phyloP scores from a whole-genome alignment of 2,888 invertebrate genomes.

The Pandemis cinnamomeana region DNA sequence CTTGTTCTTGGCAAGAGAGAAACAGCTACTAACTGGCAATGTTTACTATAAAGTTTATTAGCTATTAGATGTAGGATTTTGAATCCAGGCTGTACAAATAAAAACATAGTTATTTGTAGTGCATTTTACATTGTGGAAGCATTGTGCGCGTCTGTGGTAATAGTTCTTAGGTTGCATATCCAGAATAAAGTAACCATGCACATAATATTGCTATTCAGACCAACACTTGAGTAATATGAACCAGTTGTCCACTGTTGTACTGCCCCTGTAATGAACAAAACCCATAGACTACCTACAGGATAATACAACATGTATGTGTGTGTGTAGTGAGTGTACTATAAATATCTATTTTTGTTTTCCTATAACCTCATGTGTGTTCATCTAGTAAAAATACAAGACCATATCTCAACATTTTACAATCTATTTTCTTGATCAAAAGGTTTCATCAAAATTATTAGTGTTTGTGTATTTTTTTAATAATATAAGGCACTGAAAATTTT shows the following conservation, averaged over 20 bases:
- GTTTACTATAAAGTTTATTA: constrained; percentile 75
- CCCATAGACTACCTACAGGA: constrained; percentile 33
- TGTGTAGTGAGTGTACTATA: constrained; percentile 41
- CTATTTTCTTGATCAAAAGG: constrained; percentile 36
- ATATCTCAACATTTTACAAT: constrained; percentile 37
- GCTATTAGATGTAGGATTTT: constrained; percentile 81
- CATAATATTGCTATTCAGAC: constrained; percentile 45
- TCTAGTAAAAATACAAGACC: constrained; percentile 41
- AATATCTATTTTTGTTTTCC: constrained; percentile 38
- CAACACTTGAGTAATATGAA: constrained; percentile 17
- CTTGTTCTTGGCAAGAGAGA: constrained; percentile 56
- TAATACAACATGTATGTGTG: constrained; percentile 35
- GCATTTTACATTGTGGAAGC: constrained; percentile 79
- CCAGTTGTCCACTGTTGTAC: constrained; percentile 6
- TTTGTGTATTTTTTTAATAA: constrained; percentile 37
- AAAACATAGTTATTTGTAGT: constrained; percentile 80
- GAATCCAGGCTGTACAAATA: constrained; percentile 82
- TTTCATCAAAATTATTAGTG: constrained; percentile 27
- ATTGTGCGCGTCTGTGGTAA: constrained; percentile 75
- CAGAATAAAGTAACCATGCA: constrained; percentile 63
- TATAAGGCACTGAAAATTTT: constrained; percentile 39
- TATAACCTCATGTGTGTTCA: constrained; percentile 42
- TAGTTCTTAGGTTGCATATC: constrained; percentile 71
- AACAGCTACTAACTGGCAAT: constrained; percentile 63
- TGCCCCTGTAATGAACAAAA: constrained; percentile 18